These are phyloP conservation scores for Tauraco erythrolophus DNA, from an alignment of 2,113 vertebrate species.

Conservation along the genomic window DNA sequence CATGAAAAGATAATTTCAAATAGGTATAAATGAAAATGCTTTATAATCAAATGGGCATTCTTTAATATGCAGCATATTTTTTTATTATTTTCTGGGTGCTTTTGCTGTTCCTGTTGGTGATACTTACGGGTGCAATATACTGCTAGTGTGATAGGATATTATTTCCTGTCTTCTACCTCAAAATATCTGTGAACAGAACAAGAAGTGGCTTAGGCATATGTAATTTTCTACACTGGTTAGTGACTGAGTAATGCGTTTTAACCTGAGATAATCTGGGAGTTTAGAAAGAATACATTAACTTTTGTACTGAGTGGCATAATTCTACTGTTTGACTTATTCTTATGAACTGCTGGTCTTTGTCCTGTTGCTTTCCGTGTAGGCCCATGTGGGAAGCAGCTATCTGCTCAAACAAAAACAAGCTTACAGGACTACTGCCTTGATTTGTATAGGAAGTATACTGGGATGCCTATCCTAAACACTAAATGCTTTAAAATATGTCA, in stretches of 20 bases:
- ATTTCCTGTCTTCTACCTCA: neutral
- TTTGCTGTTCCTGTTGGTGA: neutral
- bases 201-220: neutral
- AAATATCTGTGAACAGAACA: neutral
- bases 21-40: neutral
- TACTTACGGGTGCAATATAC: neutral
- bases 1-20: neutral
- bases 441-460: neutral
- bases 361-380: neutral
- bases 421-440: neutral
- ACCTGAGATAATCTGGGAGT: neutral
- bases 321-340: neutral
- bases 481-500: neutral
- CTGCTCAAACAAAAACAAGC: neutral
- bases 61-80: neutral
- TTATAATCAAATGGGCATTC: neutral
- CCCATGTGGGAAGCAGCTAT: neutral
- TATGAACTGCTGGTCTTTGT: neutral
- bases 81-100: neutral
- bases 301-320: neutral
- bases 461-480: neutral
- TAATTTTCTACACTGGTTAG: neutral
- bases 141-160: neutral
- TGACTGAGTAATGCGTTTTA: neutral
- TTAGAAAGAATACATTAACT: neutral